Conservation (phyloP, 1,140 invertebrate genomes). For the Pachypeltis micranthus region DNA sequence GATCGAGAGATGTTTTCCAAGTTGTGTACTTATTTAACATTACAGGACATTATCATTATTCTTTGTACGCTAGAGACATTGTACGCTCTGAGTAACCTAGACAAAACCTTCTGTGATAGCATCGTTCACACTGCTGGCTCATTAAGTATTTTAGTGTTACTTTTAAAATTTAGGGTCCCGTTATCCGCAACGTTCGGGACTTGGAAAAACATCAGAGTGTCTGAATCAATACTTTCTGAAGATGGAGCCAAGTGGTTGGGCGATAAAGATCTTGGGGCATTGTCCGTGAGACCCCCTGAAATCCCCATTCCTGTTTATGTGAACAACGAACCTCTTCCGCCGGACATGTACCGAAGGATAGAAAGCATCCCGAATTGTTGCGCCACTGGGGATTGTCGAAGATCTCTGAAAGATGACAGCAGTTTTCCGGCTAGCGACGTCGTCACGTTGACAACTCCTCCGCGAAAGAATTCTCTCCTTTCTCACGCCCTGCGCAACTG, state of each 20-base stretch:
- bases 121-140: conserved; percentile 43
- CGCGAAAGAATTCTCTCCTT: neutral
- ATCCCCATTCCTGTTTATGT: neutral
- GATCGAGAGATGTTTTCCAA: conserved; percentile 50
- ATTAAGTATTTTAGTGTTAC: neutral
- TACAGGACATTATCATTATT: conserved; percentile 90
- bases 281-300: neutral
- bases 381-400: neutral
- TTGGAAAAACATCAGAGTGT: neutral
- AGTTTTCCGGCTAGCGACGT: neutral
- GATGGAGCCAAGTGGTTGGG: neutral
- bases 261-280: neutral
- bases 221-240: neutral
- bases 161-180: neutral
- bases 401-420: neutral
- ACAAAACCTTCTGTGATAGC: conserved; percentile 72
- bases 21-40: conserved; percentile 66
- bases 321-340: neutral
- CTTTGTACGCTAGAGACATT: conserved; percentile 88
- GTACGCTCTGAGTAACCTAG: conserved; percentile 83
- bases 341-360: neutral
- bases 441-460: neutral
- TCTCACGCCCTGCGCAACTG: neutral
- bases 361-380: neutral
- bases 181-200: neutral